Percentiles rank a stretch among this genome's conserved stretches.
Evolutionary conservation across 2,113 vertebrate species (phyloP).

Genomic region (Sclerurus mexicanus): DNA sequence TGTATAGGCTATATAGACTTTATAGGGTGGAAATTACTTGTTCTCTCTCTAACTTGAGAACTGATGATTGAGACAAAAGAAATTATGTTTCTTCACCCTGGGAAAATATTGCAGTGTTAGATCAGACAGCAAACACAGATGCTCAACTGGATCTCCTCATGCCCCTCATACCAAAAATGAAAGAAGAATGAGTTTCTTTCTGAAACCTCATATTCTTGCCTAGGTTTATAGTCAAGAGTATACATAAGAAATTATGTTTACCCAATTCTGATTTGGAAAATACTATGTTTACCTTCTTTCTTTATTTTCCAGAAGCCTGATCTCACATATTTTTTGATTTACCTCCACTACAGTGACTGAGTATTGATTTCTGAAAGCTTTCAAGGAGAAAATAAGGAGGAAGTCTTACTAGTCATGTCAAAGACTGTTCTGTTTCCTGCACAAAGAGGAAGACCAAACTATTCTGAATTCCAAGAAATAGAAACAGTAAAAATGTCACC

Average conservation of each 20-base stretch:
- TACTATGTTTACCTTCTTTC: background rate
- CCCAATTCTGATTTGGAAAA: background rate
- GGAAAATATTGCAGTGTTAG: background rate
- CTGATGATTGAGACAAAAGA: background rate
- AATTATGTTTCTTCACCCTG: background rate
- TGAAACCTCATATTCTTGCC: background rate
- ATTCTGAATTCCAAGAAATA: constrained; percentile 9
- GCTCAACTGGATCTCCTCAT: background rate
- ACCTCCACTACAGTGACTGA: background rate
- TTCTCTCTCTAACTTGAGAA: background rate
- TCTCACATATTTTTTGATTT: background rate
- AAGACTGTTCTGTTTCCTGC: constrained; percentile 2
- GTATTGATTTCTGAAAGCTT: background rate
- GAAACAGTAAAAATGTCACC: constrained; percentile 6
- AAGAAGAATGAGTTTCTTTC: background rate
- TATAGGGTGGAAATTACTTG: background rate
- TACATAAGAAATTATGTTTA: background rate
- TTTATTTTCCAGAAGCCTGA: background rate
- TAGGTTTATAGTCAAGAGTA: background rate
- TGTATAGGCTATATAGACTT: background rate
- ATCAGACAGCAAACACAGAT: background rate
- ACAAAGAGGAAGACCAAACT: constrained; percentile 43
- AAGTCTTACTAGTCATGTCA: background rate
- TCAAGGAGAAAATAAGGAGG: background rate
- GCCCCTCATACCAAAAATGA: background rate